A percentile compares a stretch with the other conserved stretches of the same genome.
phyloP scores from a whole-genome alignment of 30 jellyfish, hydroid and myxozoan genomes.

The Sanderia malayensis region DNA sequence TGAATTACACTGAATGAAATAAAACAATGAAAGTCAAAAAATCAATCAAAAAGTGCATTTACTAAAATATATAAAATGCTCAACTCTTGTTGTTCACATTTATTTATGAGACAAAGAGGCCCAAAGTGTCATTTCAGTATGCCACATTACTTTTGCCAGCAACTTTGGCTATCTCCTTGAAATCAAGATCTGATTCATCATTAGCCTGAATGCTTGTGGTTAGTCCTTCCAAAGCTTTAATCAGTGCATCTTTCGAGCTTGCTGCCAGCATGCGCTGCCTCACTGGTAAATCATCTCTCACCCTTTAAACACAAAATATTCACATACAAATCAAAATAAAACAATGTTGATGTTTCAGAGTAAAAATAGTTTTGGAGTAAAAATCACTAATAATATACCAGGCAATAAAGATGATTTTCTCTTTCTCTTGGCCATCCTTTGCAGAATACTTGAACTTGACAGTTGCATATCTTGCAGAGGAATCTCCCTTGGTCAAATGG shows the following conservation, averaged over 20 bases:
- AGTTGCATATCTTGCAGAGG: neutral
- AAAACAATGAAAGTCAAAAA: neutral
- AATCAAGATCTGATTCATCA: slow-evolving; percentile 24
- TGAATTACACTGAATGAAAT: neutral
- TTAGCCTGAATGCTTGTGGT: neutral
- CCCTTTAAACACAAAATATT: no score
- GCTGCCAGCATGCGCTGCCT: slow-evolving; percentile 20
- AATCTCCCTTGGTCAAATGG: neutral
- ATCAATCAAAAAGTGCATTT: neutral
- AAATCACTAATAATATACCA: no score
- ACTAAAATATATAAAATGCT: neutral
- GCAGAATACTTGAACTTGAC: neutral
- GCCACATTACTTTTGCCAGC: neutral
- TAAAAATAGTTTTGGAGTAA: no score
- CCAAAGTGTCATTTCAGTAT: no score
- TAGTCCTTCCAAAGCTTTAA: slow-evolving; percentile 5
- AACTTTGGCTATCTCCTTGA: neutral
- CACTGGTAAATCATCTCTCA: slow-evolving; percentile 15
- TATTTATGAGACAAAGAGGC: no score
- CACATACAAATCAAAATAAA: no score
- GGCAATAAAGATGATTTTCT: neutral
- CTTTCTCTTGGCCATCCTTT: neutral
- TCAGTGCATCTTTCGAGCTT: slow-evolving; percentile 22
- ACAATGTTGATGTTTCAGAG: neutral
- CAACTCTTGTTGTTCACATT: no score